These are phyloP conservation scores for Dicycla oo DNA, from an alignment of 2,888 invertebrate species.

Conservation along the genomic window DNA sequence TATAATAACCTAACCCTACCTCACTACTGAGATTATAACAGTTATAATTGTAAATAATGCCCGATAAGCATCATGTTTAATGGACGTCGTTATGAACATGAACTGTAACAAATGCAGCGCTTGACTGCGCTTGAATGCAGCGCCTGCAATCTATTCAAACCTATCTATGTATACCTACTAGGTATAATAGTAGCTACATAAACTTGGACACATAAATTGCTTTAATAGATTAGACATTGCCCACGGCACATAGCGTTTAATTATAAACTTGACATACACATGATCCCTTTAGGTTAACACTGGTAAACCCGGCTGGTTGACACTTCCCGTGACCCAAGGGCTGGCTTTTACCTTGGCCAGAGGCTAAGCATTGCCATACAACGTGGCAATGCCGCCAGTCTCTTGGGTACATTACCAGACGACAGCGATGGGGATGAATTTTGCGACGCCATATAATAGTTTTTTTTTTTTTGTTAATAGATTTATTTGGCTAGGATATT, in stretches of 20 bases:
- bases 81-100: conserved; percentile 4
- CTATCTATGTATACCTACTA: neutral
- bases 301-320: too few species aligned
- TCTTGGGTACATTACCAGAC: too few species aligned
- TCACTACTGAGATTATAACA: neutral
- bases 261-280: conserved; percentile 18
- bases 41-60: conserved; percentile 3
- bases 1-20: conserved; percentile 5
- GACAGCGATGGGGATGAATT: too few species aligned
- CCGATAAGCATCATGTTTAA: conserved; percentile 26
- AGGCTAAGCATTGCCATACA: too few species aligned
- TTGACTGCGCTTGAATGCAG: conserved; percentile 18
- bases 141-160: conserved; percentile 7
- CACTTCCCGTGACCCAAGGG: too few species aligned
- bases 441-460: too few species aligned
- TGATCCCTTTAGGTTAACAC: neutral
- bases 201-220: conserved; percentile 3
- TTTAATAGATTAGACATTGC: conserved; percentile 19
- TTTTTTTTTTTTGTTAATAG: too few species aligned
- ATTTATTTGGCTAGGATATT: too few species aligned
- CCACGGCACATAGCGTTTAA: conserved; percentile 1
- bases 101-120: conserved; percentile 3
- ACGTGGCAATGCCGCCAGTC: too few species aligned
- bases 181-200: neutral
- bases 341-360: too few species aligned